Percentiles rank a stretch among this genome's conserved stretches.
phyloP scores from a whole-genome alignment of 2,888 invertebrate species.

The Apoda limacodes region DNA sequence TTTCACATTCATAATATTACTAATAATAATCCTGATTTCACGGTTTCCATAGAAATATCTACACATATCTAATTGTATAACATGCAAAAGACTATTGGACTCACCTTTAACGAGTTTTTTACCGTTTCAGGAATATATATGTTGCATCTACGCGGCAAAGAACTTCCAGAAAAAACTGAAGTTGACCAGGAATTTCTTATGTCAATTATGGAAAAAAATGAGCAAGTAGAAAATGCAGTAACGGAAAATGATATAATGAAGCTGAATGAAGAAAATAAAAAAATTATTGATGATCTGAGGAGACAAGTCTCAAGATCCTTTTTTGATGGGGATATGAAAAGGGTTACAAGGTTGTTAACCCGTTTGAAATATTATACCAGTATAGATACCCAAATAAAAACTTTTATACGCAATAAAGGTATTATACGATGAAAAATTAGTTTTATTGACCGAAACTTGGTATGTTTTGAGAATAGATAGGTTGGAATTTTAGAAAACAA shows the following conservation, averaged over 20 bases:
- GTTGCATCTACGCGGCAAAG: slow-evolving; percentile 74
- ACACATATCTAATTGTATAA: no score
- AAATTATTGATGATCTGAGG: slow-evolving; percentile 61
- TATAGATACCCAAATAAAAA: slow-evolving; percentile 82
- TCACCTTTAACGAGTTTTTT: no score
- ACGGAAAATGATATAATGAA: slow-evolving; percentile 67
- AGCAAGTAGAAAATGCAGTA: slow-evolving; percentile 80
- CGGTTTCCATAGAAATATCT: no score
- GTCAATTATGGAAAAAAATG: slow-evolving; percentile 91
- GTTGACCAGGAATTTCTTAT: slow-evolving; percentile 78
- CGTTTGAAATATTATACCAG: slow-evolving; percentile 89
- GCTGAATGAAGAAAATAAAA: slow-evolving; percentile 70
- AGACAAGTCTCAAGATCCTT: slow-evolving; percentile 74
- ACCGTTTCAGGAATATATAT: slow-evolving; percentile 79
- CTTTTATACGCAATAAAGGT: slow-evolving; percentile 67
- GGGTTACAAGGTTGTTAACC: slow-evolving; percentile 75
- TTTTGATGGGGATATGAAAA: slow-evolving; percentile 69
- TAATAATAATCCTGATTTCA: no score
- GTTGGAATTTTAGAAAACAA: no score
- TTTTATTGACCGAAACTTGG: no score
- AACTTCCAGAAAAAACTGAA: slow-evolving; percentile 75
- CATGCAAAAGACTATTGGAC: no score
- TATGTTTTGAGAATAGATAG: no score
- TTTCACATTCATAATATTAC: no score
- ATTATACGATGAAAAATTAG: slow-evolving; percentile 46